Conservation (phyloP, 2,797 vertebrate genomes). For the Sciurus carolinensis region DNA sequence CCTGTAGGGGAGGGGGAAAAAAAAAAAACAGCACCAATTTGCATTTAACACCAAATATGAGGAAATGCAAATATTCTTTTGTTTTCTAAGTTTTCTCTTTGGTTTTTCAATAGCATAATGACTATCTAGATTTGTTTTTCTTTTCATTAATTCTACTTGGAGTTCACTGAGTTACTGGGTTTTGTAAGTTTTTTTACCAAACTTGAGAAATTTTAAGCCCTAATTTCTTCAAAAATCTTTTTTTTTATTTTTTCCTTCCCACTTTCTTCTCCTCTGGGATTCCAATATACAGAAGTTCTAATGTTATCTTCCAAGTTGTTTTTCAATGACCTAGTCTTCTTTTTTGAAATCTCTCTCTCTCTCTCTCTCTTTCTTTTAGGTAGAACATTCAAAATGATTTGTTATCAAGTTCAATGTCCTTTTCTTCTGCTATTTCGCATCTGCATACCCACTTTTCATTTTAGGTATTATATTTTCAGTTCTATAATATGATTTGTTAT, state of each 20-base stretch:
- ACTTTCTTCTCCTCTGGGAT: background rate
- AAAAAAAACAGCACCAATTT: no score
- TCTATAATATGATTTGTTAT: background rate
- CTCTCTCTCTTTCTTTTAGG: background rate
- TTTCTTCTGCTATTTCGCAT: background rate
- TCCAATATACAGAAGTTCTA: background rate
- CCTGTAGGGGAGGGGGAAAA: no score
- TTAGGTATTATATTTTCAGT: background rate
- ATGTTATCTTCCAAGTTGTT: background rate
- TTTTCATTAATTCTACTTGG: background rate
- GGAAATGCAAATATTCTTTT: slow-evolving; percentile 4
- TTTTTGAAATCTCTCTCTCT: background rate
- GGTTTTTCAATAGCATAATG: background rate
- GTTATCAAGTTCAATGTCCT: background rate
- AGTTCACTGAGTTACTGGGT: background rate
- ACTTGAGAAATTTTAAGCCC: background rate
- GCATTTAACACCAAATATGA: slow-evolving; percentile 20
- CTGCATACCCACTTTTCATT: background rate
- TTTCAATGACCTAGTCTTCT: background rate
- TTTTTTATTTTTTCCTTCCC: background rate
- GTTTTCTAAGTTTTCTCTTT: background rate
- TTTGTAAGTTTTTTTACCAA: background rate
- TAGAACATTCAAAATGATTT: background rate
- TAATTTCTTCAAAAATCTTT: background rate
- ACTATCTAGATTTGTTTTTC: slow-evolving; percentile 5